Percentiles rank a stretch among this genome's conserved stretches.
These are phyloP conservation scores for Plumapathes pennacea DNA, from an alignment of 92 coral and sea anemone genomes.

Conservation along the genomic window DNA sequence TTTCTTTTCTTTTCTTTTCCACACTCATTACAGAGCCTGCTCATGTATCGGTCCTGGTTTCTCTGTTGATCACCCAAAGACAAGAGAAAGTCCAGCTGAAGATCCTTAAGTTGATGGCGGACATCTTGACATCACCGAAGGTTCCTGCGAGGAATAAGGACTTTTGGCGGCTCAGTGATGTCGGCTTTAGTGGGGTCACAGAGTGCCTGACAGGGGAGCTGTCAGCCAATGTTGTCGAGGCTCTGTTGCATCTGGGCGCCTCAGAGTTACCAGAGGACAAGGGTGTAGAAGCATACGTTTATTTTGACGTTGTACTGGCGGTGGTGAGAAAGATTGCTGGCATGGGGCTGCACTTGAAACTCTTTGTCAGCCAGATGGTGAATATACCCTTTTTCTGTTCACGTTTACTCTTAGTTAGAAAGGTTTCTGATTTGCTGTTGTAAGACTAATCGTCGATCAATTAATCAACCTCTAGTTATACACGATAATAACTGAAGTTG, in stretches of 20 bases:
- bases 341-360: slow-evolving; percentile 56
- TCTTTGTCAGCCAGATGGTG: slow-evolving; percentile 70
- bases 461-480: too few species aligned
- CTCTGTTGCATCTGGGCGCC: slow-evolving; percentile 66
- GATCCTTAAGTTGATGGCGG: slow-evolving; percentile 67
- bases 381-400: too few species aligned
- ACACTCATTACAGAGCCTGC: slow-evolving; percentile 64
- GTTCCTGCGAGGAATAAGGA: slow-evolving; percentile 74
- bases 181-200: slow-evolving; percentile 75
- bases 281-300: slow-evolving; percentile 80
- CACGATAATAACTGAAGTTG: too few species aligned
- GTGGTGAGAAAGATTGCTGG: slow-evolving; percentile 71
- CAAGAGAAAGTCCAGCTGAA: slow-evolving; percentile 59
- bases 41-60: slow-evolving; percentile 67
- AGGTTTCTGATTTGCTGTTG: too few species aligned
- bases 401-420: too few species aligned
- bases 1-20: too few species aligned
- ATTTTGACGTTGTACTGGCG: slow-evolving; percentile 82
- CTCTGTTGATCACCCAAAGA: slow-evolving; percentile 56
- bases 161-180: slow-evolving; percentile 63
- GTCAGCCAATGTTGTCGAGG: slow-evolving; percentile 59
- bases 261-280: slow-evolving; percentile 61
- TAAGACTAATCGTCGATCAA: too few species aligned
- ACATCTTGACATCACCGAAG: slow-evolving; percentile 56
- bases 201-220: slow-evolving; percentile 52